These are phyloP conservation scores for Myopa tessellatipennis DNA, from an alignment of 2,888 invertebrate genomes.

Conservation along the genomic window DNA sequence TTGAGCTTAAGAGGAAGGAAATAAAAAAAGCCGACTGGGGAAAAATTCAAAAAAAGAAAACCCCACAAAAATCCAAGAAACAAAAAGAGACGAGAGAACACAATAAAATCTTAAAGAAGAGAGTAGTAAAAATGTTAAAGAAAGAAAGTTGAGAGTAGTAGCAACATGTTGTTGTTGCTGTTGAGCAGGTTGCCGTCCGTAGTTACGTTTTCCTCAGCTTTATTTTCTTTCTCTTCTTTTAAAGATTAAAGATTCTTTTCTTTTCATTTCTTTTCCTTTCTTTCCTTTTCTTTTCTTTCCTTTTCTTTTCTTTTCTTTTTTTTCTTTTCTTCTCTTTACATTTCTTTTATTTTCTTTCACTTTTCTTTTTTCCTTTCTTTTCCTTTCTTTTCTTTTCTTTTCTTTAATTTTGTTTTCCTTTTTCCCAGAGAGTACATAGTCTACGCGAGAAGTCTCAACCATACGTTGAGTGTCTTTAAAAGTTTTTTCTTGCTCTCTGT, in stretches of 20 bases:
- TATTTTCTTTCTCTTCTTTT: no score
- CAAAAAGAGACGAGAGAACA: not conserved
- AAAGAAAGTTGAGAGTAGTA: not conserved
- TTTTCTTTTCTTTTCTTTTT: no score
- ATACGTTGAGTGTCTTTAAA: not conserved
- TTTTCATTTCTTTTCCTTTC: no score
- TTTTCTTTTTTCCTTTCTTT: not conserved
- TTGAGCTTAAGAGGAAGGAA: not conserved
- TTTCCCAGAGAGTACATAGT: not conserved
- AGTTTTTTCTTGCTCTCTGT: slow-evolving; percentile 17
- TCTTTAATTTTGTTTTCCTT: no score
- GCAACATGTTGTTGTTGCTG: no score
- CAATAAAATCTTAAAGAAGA: not conserved
- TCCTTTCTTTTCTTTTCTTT: no score
- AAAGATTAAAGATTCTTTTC: no score
- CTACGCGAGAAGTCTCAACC: not conserved
- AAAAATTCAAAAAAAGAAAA: not conserved
- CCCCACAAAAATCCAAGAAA: not conserved
- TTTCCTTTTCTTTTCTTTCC: no score
- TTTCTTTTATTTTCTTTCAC: no score
- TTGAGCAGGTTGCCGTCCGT: no score
- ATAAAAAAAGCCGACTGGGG: not conserved
- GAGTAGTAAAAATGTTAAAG: not conserved
- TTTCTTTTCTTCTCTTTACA: no score
- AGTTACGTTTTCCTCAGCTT: no score